Evolutionary conservation across 2,797 vertebrate species (phyloP).

Genomic region (Galagoides demidoff): DNA sequence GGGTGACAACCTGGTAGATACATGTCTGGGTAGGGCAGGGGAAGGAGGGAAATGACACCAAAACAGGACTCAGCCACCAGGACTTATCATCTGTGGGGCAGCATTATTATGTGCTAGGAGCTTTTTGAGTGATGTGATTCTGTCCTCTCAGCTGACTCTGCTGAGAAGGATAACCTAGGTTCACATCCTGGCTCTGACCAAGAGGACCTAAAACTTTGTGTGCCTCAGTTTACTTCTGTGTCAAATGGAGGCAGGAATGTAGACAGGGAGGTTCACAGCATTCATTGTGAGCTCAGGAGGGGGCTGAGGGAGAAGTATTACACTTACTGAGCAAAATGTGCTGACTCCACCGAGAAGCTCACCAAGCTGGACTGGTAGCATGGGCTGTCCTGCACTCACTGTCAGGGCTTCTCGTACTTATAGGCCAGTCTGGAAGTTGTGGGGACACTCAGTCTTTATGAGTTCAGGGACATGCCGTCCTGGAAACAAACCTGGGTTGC

Average conservation of each 20-base stretch:
- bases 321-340: background rate
- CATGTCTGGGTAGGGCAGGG: background rate
- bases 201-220: rapidly evolving
- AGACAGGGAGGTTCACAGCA: background rate
- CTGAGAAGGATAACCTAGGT: background rate
- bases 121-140: rapidly evolving
- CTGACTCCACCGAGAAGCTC: background rate
- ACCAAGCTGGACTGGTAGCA: background rate
- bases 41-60: background rate
- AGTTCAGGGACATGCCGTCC: too few species aligned
- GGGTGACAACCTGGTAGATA: background rate
- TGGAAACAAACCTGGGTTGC: background rate
- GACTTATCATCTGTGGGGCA: rapidly evolving
- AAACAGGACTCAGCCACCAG: rapidly evolving
- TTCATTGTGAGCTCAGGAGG: background rate
- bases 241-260: rapidly evolving
- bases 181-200: background rate
- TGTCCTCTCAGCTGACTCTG: rapidly evolving
- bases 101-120: background rate
- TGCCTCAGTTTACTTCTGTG: background rate
- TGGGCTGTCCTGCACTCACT: rapidly evolving
- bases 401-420: background rate
- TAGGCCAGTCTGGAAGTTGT: rapidly evolving
- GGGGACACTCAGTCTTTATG: background rate
- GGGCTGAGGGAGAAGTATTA: background rate